A percentile compares a stretch with the other conserved stretches of the same genome.
phyloP scores from a whole-genome alignment of 2,888 invertebrate genomes.

The Orthosia gracilis region DNA sequence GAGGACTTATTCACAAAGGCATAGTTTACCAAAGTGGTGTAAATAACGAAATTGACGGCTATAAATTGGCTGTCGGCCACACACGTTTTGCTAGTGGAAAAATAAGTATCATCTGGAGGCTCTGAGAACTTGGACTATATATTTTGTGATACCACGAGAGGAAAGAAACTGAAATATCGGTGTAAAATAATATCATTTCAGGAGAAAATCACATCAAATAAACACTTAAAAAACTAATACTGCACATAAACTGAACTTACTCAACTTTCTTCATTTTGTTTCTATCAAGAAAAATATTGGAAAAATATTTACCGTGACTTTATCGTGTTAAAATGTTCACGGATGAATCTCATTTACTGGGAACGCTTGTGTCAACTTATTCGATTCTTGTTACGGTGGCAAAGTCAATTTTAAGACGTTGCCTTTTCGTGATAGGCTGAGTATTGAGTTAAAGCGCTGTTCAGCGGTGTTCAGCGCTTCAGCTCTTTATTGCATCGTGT shows the following conservation, averaged over 20 bases:
- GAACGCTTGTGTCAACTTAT: constrained; percentile 66
- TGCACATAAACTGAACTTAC: constrained; percentile 36
- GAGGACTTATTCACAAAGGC: too few relatives aligned
- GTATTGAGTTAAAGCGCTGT: constrained; percentile 61
- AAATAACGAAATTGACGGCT: too few relatives aligned
- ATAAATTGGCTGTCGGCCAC: too few relatives aligned
- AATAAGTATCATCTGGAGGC: too few relatives aligned
- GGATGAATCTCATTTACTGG: constrained; percentile 70
- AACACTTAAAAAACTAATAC: background rate
- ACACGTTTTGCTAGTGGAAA: too few relatives aligned
- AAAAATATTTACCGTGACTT: constrained; percentile 82
- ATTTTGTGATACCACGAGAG: background rate
- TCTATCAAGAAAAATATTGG: constrained; percentile 80
- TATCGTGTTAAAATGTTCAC: constrained; percentile 77
- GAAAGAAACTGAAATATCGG: background rate
- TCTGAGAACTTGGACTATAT: too few relatives aligned
- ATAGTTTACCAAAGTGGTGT: too few relatives aligned
- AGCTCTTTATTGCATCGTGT: constrained; percentile 23
- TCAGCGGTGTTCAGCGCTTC: constrained; percentile 12
- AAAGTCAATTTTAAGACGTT: constrained; percentile 67
- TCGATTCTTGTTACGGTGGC: constrained; percentile 66
- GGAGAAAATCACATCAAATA: background rate
- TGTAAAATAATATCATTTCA: background rate
- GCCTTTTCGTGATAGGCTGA: constrained; percentile 57
- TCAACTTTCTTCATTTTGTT: constrained; percentile 54